Percentiles rank a stretch among this genome's conserved stretches.
phyloP scores from a whole-genome alignment of 1,140 invertebrate species.

The Oppia nitens region DNA sequence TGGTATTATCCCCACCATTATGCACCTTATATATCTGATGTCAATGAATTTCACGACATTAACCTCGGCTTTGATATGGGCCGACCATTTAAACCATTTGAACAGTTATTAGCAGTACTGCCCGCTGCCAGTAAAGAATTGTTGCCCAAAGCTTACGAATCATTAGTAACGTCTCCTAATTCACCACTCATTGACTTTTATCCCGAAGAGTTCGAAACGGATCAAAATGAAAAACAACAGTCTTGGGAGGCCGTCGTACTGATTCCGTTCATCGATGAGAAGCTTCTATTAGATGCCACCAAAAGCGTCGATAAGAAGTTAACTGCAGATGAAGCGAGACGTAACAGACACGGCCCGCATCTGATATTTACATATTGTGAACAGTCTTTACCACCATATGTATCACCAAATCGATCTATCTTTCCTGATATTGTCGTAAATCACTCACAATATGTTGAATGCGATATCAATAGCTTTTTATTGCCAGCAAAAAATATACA shows the following conservation, averaged over 20 bases:
- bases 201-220: conserved; percentile 69
- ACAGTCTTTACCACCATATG: conserved; percentile 36
- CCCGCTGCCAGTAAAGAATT: conserved; percentile 58
- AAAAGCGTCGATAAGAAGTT: conserved; percentile 44
- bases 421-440: conserved; percentile 44
- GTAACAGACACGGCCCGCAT: conserved; percentile 75
- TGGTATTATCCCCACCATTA: conserved; percentile 97
- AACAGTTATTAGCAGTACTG: conserved; percentile 81
- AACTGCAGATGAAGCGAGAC: conserved; percentile 46
- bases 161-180: conserved; percentile 56
- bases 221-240: conserved; percentile 75
- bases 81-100: conserved; percentile 78
- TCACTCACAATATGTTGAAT: conserved; percentile 32
- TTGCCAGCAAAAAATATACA: conserved; percentile 39
- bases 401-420: conserved; percentile 37
- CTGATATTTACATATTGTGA: conserved; percentile 46
- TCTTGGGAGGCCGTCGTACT: conserved; percentile 96
- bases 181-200: conserved; percentile 81
- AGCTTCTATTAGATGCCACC: conserved; percentile 57
- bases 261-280: conserved; percentile 91
- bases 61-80: conserved; percentile 55
- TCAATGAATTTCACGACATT: conserved; percentile 50
- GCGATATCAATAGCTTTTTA: conserved; percentile 24
- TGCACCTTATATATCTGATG: conserved; percentile 84
- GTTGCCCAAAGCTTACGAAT: conserved; percentile 59